Base-by-base conservation (phyloP, 2,888 invertebrate genomes). In the Liposcelis brunnea region DNA sequence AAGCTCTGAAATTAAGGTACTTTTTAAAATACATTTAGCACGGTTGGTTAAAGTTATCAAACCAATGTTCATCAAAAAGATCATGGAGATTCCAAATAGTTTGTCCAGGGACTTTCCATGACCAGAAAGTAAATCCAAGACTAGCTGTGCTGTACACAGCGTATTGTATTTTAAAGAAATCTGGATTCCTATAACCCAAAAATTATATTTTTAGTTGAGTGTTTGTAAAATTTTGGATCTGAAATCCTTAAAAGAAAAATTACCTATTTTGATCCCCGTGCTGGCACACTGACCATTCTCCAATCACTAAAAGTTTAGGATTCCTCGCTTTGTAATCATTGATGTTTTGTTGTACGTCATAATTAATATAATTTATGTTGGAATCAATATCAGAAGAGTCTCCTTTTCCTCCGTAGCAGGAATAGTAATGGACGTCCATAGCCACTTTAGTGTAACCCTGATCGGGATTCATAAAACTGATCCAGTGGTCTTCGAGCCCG, bases 401-500 rank as follows among this genome's bases (percentile, higher is more conserved):
- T 7, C 15, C 8, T 12, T 36, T 18, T 10, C 37, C 37, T 8
- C 37, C 37, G 37, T 15, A 36, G 37, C 37, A 36, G 8, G 37
- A 36, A 18, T 36, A 36, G 37, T 15, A 36, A 18, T 36, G 37
- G 14, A 36, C 16, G 37, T 36, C 37, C 37, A 36, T 36, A 18
- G 14, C 8, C 8, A 36, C 37, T 14, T 36, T 36, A 8, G 8
- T 10, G 37, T 36, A 36, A 14, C 37, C 37, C 14, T 36, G 37
- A 14, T 36, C 37, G 14, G 37, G 37, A 12, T 36, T 36, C 37
- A 36, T 36, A 18, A 36, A 12, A 14, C 37, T 14, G 16, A 18
- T 36, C 37, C 37, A 36, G 14, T 10, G 12, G 16, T 14, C 16
- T 18, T 36, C 37, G 8, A 18, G 12, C 15, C 37, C 37, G 15